phyloP scores from a whole-genome alignment of 2,888 invertebrate species.

The Amphipyra berbera region DNA sequence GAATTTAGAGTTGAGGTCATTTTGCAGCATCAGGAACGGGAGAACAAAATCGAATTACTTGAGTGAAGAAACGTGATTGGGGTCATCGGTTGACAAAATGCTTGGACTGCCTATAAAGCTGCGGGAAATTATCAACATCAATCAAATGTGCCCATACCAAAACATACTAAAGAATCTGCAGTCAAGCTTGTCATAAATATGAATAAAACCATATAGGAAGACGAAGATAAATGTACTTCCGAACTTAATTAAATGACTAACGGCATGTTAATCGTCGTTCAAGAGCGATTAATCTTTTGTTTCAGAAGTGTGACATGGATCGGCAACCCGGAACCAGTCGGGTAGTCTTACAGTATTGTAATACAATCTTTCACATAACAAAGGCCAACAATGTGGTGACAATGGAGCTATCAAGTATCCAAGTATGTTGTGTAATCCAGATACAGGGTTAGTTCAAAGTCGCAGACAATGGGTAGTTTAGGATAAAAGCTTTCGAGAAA shows the following conservation, averaged over 20 bases:
- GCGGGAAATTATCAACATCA: constrained; percentile 15
- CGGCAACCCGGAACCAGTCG: constrained; percentile 51
- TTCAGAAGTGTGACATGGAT: constrained; percentile 53
- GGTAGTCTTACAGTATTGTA: constrained; percentile 61
- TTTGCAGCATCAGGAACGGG: constrained; percentile 28
- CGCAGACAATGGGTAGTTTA: constrained; percentile 54
- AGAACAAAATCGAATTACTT: constrained; percentile 39
- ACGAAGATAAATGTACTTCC: constrained; percentile 3
- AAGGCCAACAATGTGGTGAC: constrained; percentile 73
- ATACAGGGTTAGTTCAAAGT: constrained; percentile 39
- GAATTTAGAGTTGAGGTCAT: constrained; percentile 53
- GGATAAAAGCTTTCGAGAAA: constrained; percentile 44
- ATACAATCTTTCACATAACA: constrained; percentile 65
- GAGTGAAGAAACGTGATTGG: constrained; percentile 48
- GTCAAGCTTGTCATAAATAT: constrained; percentile 5
- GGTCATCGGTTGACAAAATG: constrained; percentile 41
- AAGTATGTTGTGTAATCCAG: constrained; percentile 55
- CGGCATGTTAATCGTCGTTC: constrained; percentile 15
- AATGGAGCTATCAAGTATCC: constrained; percentile 66
- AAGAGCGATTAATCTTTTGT: constrained; percentile 43
- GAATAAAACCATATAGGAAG: constrained; percentile 3
- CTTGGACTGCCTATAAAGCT: constrained; percentile 15
- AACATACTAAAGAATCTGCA: constrained; percentile 8
- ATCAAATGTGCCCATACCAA: constrained; percentile 5
- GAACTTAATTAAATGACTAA: constrained; percentile 14